These are phyloP conservation scores for Otus sunia DNA, from an alignment of 2,113 vertebrate species.

Conservation along the genomic window DNA sequence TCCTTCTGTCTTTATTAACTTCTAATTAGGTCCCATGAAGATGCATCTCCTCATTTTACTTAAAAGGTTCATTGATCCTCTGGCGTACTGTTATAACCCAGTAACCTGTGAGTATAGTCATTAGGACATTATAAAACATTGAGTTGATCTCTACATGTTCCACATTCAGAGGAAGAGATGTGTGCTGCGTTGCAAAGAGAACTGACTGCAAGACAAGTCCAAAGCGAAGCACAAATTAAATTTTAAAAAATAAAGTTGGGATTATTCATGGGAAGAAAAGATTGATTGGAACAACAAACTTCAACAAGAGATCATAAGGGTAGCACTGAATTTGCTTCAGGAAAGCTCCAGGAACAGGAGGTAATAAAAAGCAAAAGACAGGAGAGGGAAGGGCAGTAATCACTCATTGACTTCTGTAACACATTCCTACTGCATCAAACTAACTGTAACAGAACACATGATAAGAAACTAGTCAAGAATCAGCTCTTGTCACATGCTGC, in stretches of 20 bases:
- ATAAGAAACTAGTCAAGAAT: not conserved
- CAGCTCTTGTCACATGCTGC: not conserved
- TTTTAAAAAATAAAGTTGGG: not conserved
- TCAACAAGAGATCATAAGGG: not conserved
- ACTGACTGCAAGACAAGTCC: not conserved
- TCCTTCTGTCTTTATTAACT: conserved; percentile 47
- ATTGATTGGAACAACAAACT: not conserved
- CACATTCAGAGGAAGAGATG: not conserved
- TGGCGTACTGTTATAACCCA: not conserved
- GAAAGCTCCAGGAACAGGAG: not conserved
- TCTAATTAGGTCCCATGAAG: conserved; percentile 45
- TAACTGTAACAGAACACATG: not conserved
- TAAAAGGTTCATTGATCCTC: conserved; percentile 40
- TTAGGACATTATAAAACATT: conserved; percentile 37
- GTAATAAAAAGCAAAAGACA: not conserved
- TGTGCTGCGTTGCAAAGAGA: not conserved
- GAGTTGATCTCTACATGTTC: not conserved
- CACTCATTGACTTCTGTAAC: not conserved
- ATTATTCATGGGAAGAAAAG: not conserved
- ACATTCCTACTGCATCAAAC: not conserved
- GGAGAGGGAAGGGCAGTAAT: not conserved
- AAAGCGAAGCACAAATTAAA: not conserved
- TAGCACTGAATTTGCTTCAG: not conserved
- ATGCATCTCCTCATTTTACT: conserved; percentile 30
- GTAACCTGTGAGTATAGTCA: conserved; percentile 18